Evolutionary conservation across 37 sponge, comb jelly and placozoan genomes (phyloP).

Genomic region (Halichondria panicea): DNA sequence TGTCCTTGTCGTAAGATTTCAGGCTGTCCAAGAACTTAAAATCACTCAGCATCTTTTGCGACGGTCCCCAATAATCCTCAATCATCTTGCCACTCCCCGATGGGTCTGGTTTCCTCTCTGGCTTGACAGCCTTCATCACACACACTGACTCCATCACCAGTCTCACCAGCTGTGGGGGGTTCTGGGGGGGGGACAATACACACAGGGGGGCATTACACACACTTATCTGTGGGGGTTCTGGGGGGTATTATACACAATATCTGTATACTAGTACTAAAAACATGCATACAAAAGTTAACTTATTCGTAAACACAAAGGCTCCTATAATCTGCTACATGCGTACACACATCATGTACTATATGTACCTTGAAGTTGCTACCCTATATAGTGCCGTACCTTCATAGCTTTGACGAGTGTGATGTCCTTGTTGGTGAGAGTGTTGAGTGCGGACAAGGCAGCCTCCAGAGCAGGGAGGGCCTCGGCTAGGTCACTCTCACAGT

Average conservation of each 20-base stretch:
- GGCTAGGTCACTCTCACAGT: slow-evolving; percentile 96
- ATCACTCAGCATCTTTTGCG: slow-evolving; percentile 92
- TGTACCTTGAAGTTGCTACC: too few species aligned
- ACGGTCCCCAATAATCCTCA: slow-evolving; percentile 98
- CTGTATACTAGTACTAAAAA: too few species aligned
- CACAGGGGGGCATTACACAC: not conserved
- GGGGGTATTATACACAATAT: not conserved
- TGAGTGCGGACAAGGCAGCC: slow-evolving; percentile 92
- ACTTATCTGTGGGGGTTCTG: not conserved
- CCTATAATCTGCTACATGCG: too few species aligned
- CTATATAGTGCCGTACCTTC: slow-evolving; percentile 68
- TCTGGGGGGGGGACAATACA: slow-evolving; percentile 26
- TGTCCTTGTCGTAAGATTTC: slow-evolving; percentile 97
- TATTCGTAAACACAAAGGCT: too few species aligned
- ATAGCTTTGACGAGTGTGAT: slow-evolving; percentile 97
- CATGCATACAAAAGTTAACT: too few species aligned
- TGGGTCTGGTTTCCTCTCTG: slow-evolving; percentile 98
- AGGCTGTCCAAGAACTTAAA: slow-evolving; percentile 95
- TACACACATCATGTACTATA: too few species aligned
- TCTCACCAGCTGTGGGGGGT: slow-evolving; percentile 89
- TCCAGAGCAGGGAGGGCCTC: slow-evolving; percentile 98
- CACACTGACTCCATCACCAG: slow-evolving; percentile 98
- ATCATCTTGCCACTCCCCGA: slow-evolving; percentile 93
- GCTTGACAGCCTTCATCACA: slow-evolving; percentile 89
- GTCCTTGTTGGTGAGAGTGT: slow-evolving; percentile 96